Evolutionary conservation across 1,140 invertebrate species (phyloP).

Genomic region (Cydia splendana): DNA sequence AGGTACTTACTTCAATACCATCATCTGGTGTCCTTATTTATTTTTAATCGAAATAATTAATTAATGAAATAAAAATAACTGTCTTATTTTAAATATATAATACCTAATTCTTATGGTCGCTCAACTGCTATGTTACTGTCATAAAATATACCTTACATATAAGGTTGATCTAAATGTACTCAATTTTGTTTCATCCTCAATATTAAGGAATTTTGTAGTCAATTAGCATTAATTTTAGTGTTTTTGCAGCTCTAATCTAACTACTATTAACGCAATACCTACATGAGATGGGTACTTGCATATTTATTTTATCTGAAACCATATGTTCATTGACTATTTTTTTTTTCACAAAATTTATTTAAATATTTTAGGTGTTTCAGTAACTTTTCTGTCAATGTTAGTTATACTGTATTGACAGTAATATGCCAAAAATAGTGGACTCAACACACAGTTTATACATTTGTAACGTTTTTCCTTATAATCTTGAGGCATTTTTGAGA

Average conservation of each 20-base stretch:
- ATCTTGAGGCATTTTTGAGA: not conserved
- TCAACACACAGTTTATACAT: not conserved
- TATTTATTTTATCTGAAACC: not conserved
- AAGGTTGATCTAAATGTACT: not conserved
- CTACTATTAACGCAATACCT: not conserved
- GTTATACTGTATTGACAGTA: not conserved
- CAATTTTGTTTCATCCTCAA: not conserved
- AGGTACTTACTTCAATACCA: not conserved
- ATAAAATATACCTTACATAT: constrained; percentile 2
- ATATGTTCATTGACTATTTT: not conserved
- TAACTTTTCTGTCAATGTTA: not conserved
- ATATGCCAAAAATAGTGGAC: not conserved
- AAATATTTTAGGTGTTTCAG: not conserved
- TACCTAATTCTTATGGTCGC: constrained; percentile 16
- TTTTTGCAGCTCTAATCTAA: not conserved
- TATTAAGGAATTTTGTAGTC: constrained; percentile 1
- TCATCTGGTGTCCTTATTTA: constrained; percentile 5
- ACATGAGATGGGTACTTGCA: not conserved
- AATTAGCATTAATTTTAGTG: constrained; percentile 14
- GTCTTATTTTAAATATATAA: not conserved
- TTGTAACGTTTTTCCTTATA: not conserved
- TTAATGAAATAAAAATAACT: not conserved
- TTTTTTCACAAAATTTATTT: not conserved
- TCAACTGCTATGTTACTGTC: constrained; percentile 9
- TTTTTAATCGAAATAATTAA: not conserved